phyloP scores from a whole-genome alignment of 2,797 vertebrate species.

The Holocentrus rufus region DNA sequence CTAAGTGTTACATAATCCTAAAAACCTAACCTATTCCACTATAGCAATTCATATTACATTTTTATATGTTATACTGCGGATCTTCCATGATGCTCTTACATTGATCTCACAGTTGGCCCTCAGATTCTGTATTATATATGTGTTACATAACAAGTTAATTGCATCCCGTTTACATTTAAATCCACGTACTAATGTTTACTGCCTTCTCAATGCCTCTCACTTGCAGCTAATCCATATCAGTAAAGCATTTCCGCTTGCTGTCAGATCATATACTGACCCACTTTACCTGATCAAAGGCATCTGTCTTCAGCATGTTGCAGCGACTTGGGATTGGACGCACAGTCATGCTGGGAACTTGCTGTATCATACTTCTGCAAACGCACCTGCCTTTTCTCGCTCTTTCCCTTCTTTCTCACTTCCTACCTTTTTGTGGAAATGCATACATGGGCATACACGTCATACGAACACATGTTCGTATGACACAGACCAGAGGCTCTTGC shows the following conservation, averaged over 20 bases:
- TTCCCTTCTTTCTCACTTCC: too few species aligned
- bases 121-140: conserved; percentile 52
- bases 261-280: conserved; percentile 30
- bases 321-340: not conserved
- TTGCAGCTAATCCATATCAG: conserved; percentile 36
- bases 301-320: conserved; percentile 38
- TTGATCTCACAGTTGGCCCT: conserved; percentile 46
- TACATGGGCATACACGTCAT: conserved; percentile 1
- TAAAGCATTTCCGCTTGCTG: conserved; percentile 35
- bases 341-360: not conserved
- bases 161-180: conserved; percentile 30
- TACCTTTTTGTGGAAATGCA: not conserved
- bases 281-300: conserved; percentile 47
- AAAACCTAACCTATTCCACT: not conserved
- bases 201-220: conserved; percentile 16
- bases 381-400: not conserved
- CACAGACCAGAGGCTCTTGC: conserved; percentile 45
- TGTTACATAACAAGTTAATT: conserved; percentile 21
- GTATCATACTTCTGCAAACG: conserved; percentile 1
- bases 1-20: not conserved
- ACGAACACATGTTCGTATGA: conserved; percentile 23
- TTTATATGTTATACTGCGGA: conserved; percentile 2
- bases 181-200: conserved; percentile 24
- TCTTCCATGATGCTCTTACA: conserved; percentile 29
- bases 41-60: not conserved